These are phyloP conservation scores for Tursiops truncatus DNA, from an alignment of 2,113 vertebrate genomes.

Conservation along the genomic window DNA sequence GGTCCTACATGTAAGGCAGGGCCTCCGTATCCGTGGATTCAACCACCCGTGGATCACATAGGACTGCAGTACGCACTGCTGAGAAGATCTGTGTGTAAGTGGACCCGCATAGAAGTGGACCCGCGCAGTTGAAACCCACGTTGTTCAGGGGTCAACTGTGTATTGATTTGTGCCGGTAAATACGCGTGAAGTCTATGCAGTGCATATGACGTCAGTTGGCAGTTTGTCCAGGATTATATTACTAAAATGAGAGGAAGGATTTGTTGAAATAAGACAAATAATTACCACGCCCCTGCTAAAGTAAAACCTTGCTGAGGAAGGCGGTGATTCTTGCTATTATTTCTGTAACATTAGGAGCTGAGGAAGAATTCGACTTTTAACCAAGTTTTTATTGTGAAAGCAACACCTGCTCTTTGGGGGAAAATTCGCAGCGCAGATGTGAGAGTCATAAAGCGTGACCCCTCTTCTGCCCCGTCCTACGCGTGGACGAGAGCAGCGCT, in stretches of 20 bases:
- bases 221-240: background rate
- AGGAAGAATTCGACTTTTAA: background rate
- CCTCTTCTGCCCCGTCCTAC: accelerated
- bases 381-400: background rate
- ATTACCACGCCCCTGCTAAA: background rate
- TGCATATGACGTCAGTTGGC: accelerated
- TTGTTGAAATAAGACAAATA: background rate
- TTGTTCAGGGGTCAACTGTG: background rate
- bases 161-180: accelerated
- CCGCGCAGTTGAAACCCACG: accelerated
- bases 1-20: background rate
- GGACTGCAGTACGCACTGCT: background rate
- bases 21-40: accelerated
- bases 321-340: accelerated
- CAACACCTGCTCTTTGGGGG: background rate
- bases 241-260: background rate
- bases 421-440: accelerated
- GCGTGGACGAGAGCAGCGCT: accelerated
- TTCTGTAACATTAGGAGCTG: background rate
- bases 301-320: background rate
- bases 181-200: accelerated
- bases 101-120: too few relatives aligned
- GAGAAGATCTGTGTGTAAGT: background rate
- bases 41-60: background rate
- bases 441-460: accelerated